phyloP scores from a whole-genome alignment of 2,888 invertebrate species.

The Smittia sp. region DNA sequence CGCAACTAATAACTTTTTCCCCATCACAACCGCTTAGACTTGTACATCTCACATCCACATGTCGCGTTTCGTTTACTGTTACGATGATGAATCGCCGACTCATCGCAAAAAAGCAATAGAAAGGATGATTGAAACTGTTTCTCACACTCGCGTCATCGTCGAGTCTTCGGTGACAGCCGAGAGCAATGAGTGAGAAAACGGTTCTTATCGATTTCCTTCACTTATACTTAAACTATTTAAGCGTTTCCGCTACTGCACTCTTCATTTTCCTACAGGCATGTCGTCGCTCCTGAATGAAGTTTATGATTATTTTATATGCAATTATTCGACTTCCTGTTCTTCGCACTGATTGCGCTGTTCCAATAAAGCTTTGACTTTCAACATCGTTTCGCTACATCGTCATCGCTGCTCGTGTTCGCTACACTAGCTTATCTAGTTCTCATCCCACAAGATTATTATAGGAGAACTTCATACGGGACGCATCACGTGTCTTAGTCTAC shows the following conservation, averaged over 20 bases:
- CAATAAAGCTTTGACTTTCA: too few relatives aligned
- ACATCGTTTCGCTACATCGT: too few relatives aligned
- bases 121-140: neutral
- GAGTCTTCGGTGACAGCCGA: neutral
- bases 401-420: too few relatives aligned
- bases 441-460: too few relatives aligned
- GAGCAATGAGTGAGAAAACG: neutral
- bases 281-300: neutral
- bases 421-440: too few relatives aligned
- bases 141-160: neutral
- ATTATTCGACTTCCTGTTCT: neutral
- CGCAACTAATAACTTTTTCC: too few relatives aligned
- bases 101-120: neutral
- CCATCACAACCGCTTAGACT: too few relatives aligned
- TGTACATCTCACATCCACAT: neutral
- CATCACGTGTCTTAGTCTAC: too few relatives aligned
- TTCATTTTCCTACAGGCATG: neutral
- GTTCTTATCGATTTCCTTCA: neutral
- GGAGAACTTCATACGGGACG: too few relatives aligned
- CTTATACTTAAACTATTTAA: too few relatives aligned
- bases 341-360: too few relatives aligned
- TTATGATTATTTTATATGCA: slow-evolving; percentile 20
- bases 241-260: neutral
- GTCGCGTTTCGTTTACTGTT: neutral
- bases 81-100: neutral